Evolutionary conservation across 2,113 vertebrate genomes (phyloP).

Genomic region (Mesembrinibis cayennensis): DNA sequence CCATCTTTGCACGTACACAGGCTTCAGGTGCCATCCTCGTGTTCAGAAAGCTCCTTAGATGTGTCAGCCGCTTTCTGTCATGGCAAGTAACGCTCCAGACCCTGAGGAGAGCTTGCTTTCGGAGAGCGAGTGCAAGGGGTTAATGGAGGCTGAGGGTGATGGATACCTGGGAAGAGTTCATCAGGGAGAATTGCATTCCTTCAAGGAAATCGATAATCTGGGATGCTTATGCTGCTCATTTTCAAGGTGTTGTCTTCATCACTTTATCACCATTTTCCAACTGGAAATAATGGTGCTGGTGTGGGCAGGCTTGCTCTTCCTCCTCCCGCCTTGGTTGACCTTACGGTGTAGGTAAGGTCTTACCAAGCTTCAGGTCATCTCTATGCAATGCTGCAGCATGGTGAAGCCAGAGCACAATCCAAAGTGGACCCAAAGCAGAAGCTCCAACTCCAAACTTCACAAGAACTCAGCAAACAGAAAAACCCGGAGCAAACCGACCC

Average conservation of each 20-base stretch:
- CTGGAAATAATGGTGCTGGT: background rate
- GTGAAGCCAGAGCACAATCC: background rate
- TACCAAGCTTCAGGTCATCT: background rate
- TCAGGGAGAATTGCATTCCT: background rate
- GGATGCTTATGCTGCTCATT: background rate
- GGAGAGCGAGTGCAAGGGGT: background rate
- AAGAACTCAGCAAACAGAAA: background rate
- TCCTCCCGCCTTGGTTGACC: background rate
- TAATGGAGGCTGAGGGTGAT: background rate
- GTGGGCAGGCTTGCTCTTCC: background rate
- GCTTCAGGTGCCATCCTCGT: background rate
- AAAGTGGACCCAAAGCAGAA: background rate
- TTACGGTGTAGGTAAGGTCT: fast-evolving
- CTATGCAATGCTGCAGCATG: no score
- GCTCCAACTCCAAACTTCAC: background rate
- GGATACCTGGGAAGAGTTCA: background rate
- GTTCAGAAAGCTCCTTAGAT: background rate
- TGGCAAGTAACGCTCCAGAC: background rate
- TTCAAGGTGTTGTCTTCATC: background rate
- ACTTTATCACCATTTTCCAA: background rate
- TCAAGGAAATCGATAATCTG: background rate
- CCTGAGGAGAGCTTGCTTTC: background rate
- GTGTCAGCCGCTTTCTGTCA: background rate
- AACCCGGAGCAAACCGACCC: background rate
- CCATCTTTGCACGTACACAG: fast-evolving